These are phyloP conservation scores for Sycobia sp. DNA, from an alignment of 1,140 invertebrate species.

Conservation along the genomic window DNA sequence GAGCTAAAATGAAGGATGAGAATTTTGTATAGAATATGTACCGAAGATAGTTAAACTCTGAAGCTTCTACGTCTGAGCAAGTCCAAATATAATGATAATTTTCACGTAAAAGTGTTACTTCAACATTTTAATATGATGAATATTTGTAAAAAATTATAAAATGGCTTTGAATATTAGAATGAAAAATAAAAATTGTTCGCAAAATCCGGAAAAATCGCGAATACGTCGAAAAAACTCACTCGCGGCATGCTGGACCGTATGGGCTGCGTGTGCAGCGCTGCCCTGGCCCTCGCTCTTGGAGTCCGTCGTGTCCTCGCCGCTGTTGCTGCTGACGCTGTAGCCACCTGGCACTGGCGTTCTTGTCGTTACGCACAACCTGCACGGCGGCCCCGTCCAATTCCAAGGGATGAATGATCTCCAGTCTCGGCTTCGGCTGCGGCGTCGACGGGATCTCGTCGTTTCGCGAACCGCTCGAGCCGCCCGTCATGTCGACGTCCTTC, in stretches of 20 bases:
- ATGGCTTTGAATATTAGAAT: too few species aligned
- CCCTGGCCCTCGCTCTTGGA: conserved; percentile 46
- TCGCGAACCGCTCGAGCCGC: conserved; percentile 36
- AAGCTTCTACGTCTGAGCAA: too few species aligned
- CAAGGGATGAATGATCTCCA: conserved; percentile 86
- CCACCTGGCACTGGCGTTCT: too few species aligned
- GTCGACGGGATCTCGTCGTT: conserved; percentile 56
- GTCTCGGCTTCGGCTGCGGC: conserved; percentile 68
- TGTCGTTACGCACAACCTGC: conserved; percentile 73
- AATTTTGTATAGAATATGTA: too few species aligned
- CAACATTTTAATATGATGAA: too few species aligned
- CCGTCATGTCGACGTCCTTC: conserved; percentile 64
- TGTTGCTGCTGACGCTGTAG: too few species aligned
- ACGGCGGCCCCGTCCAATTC: conserved; percentile 81
- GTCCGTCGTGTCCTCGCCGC: conserved; percentile 54
- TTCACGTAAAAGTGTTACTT: too few species aligned
- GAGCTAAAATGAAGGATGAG: conserved; percentile 42
- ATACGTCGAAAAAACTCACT: conserved; percentile 38
- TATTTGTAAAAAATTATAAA: too few species aligned
- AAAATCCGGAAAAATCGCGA: too few species aligned
- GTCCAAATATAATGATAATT: too few species aligned
- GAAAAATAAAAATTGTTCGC: too few species aligned
- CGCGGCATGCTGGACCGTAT: conserved; percentile 36
- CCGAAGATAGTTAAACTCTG: too few species aligned
- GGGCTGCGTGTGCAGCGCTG: conserved; percentile 27